Conservation (phyloP, 1,140 invertebrate genomes). For the Pseudomyrmex flavicornis region DNA sequence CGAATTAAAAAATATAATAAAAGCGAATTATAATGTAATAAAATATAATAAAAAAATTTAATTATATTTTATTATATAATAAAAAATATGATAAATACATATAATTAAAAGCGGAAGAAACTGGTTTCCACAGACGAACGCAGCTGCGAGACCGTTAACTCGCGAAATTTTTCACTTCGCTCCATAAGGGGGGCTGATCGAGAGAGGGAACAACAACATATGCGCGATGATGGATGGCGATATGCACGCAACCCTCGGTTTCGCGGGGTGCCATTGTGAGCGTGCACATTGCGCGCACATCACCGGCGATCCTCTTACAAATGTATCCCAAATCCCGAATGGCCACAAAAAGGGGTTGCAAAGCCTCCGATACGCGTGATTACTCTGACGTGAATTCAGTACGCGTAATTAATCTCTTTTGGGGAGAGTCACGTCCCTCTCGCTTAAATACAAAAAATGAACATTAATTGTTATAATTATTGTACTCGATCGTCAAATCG, state of each 20-base stretch:
- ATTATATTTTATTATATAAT: no score
- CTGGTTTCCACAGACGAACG: not conserved
- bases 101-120: not conserved
- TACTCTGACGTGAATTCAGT: slow-evolving; percentile 1
- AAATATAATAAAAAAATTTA: no score
- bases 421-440: not conserved
- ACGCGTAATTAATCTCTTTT: not conserved
- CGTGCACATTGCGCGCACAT: slow-evolving; percentile 39
- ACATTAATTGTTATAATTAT: slow-evolving; percentile 20
- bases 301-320: slow-evolving; percentile 57
- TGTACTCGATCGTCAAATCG: not conserved
- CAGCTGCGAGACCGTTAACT: slow-evolving; percentile 63
- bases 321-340: slow-evolving; percentile 18
- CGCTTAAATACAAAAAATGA: not conserved
- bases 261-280: slow-evolving; percentile 52
- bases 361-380: slow-evolving; percentile 3
- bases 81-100: no score
- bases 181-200: slow-evolving; percentile 57
- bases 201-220: slow-evolving; percentile 69
- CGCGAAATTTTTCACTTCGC: slow-evolving; percentile 50
- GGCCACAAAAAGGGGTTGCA: slow-evolving; percentile 4
- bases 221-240: slow-evolving; percentile 72
- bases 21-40: no score
- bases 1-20: no score
- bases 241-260: slow-evolving; percentile 63